Evolutionary conservation across 1,140 invertebrate genomes (phyloP).

Genomic region (Ostrea denselamellosa): DNA sequence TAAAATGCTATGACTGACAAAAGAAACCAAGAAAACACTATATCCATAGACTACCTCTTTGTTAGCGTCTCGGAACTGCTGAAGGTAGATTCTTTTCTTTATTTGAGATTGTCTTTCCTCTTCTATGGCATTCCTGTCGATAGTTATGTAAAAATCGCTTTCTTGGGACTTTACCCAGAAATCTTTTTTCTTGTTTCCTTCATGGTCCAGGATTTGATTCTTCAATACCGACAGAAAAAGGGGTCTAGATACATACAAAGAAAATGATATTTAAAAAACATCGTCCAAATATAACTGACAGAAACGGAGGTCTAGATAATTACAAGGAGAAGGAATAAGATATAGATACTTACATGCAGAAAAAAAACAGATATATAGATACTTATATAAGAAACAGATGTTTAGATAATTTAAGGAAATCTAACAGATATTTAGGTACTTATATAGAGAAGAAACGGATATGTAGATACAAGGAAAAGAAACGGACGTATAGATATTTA

Average conservation of each 20-base stretch:
- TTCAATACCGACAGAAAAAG: constrained; percentile 74
- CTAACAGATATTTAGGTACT: no score
- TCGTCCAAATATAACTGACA: no score
- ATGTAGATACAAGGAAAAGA: no score
- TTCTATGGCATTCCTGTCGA: constrained; percentile 66
- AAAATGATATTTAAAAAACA: no score
- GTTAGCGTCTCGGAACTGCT: constrained; percentile 74
- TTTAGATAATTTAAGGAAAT: no score
- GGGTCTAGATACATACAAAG: constrained; percentile 57
- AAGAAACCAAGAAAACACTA: not conserved
- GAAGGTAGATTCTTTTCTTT: constrained; percentile 71
- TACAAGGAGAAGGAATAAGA: no score
- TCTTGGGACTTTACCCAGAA: constrained; percentile 67
- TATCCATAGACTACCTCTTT: not conserved
- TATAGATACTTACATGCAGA: no score
- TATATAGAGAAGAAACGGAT: no score
- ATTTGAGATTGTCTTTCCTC: constrained; percentile 67
- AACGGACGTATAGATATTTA: no score
- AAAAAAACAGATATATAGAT: no score
- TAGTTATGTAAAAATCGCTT: constrained; percentile 67
- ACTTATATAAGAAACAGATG: no score
- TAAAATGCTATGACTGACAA: not conserved
- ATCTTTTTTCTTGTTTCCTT: constrained; percentile 54
- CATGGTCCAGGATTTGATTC: constrained; percentile 74
- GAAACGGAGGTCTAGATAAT: no score